Evolutionary conservation across 2,888 invertebrate genomes (phyloP).

Genomic region (Melieria crassipennis): DNA sequence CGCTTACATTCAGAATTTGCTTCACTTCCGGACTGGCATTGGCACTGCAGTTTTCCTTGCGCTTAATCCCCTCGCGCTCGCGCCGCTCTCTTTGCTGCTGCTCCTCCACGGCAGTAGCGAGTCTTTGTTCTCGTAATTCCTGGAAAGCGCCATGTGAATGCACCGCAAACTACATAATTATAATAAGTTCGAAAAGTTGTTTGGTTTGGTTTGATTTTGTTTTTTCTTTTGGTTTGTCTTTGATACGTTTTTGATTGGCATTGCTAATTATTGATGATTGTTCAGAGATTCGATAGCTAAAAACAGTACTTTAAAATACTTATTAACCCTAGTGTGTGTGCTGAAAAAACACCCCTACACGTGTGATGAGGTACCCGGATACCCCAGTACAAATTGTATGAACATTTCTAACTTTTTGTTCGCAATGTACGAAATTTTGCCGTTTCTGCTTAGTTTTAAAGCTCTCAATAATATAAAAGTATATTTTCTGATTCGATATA

Average conservation of each 20-base stretch:
- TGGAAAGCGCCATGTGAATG: constrained; percentile 68
- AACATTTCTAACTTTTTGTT: too few species aligned
- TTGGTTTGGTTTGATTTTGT: constrained; percentile 41
- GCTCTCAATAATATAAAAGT: too few species aligned
- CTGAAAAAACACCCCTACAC: too few species aligned
- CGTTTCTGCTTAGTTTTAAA: too few species aligned
- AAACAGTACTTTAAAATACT: too few species aligned
- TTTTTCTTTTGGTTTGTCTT: constrained; percentile 38
- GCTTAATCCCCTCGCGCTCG: constrained; percentile 87
- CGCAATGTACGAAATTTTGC: too few species aligned
- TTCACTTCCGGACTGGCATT: constrained; percentile 97
- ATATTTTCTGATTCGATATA: too few species aligned
- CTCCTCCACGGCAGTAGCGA: constrained; percentile 69
- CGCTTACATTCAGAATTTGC: constrained; percentile 85
- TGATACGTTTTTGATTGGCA: neutral
- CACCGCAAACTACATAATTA: constrained; percentile 66
- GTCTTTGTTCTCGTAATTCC: constrained; percentile 86
- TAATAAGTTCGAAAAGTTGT: constrained; percentile 57
- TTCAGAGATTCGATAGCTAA: too few species aligned
- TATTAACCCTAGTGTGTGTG: too few species aligned
- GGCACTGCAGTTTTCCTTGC: constrained; percentile 95
- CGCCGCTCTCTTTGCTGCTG: constrained; percentile 77
- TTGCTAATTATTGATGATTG: too few species aligned
- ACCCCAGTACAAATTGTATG: too few species aligned
- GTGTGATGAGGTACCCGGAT: too few species aligned